These are phyloP conservation scores for Eupithecia tripunctaria DNA, from an alignment of 2,888 invertebrate species.

Conservation along the genomic window DNA sequence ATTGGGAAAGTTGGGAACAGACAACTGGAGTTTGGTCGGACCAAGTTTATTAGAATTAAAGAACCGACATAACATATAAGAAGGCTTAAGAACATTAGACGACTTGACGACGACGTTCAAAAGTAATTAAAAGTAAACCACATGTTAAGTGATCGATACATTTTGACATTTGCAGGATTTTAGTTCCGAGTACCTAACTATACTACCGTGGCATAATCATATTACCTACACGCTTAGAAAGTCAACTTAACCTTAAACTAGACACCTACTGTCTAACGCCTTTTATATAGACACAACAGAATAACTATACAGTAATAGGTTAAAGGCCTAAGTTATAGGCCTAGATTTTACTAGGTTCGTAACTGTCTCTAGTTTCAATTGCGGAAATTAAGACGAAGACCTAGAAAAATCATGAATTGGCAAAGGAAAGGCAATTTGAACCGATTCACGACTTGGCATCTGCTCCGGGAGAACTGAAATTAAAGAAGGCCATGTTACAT, in stretches of 20 bases:
- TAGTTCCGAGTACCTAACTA: not conserved
- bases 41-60: not conserved
- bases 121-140: not conserved
- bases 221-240: too few relatives aligned
- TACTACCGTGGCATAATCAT: too few relatives aligned
- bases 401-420: slow-evolving; percentile 29
- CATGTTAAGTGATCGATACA: not conserved
- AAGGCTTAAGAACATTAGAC: not conserved
- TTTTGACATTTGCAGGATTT: not conserved
- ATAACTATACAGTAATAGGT: not conserved
- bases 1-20: not conserved
- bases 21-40: not conserved
- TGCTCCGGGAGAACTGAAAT: slow-evolving; percentile 9
- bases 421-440: slow-evolving; percentile 37
- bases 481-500: slow-evolving; percentile 6
- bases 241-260: too few relatives aligned
- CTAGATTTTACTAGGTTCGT: not conserved
- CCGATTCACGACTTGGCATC: slow-evolving; percentile 34
- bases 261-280: too few relatives aligned
- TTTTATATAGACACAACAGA: too few relatives aligned
- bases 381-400: not conserved
- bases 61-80: not conserved
- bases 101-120: not conserved
- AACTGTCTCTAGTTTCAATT: not conserved
- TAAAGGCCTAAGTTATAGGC: too few relatives aligned